These are phyloP conservation scores for Drosophila ezoana DNA, from an alignment of 2,888 invertebrate species.

Conservation along the genomic window DNA sequence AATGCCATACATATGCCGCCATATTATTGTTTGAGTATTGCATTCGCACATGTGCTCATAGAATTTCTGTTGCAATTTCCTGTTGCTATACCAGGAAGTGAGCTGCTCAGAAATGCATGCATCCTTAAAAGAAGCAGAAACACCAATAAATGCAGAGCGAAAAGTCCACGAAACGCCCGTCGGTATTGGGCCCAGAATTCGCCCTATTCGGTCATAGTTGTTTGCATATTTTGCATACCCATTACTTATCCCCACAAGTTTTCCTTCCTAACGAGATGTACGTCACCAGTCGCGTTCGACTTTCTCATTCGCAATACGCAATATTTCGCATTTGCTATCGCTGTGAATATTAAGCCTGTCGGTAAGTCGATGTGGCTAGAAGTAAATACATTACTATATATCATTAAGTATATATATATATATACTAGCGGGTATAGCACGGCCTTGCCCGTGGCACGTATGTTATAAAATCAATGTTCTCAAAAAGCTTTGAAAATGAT, in stretches of 20 bases:
- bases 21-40: constrained; percentile 20
- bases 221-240: no score
- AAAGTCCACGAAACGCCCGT: constrained; percentile 27
- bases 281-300: constrained; percentile 33
- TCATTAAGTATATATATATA: constrained; percentile 9
- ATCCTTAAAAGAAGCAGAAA: constrained; percentile 66
- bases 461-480: no score
- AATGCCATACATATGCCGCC: constrained; percentile 66
- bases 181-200: constrained; percentile 4
- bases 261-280: not conserved
- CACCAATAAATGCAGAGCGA: constrained; percentile 57
- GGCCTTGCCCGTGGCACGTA: no score
- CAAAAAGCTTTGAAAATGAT: no score
- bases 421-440: no score
- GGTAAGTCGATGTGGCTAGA: constrained; percentile 3
- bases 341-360: constrained; percentile 26
- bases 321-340: constrained; percentile 27
- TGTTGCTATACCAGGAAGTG: constrained; percentile 72
- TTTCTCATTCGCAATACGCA: constrained; percentile 54
- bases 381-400: not conserved
- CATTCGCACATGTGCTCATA: not conserved
- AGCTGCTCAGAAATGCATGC: constrained; percentile 74
- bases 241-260: no score
- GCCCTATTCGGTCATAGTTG: no score
- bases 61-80: constrained; percentile 75